These are phyloP conservation scores for Sarcophaga variegata DNA, from an alignment of 2,888 invertebrate species.

Conservation along the genomic window DNA sequence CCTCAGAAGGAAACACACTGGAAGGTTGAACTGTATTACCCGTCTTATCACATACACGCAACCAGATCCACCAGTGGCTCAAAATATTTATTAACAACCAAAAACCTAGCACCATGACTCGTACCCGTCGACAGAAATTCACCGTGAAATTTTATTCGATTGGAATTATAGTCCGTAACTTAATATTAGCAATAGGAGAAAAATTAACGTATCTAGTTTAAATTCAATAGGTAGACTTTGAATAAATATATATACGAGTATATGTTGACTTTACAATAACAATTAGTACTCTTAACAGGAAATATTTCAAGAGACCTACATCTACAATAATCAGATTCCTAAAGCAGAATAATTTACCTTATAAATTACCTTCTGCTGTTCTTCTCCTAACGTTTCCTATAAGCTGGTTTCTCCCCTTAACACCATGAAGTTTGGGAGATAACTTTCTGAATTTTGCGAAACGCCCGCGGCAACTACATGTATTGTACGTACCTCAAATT, in stretches of 20 bases:
- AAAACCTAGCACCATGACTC: constrained; percentile 8
- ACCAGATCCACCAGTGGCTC: constrained; percentile 49
- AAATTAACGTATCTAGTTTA: constrained; percentile 59
- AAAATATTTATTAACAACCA: constrained; percentile 42
- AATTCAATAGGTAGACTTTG: constrained; percentile 52
- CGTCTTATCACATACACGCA: neutral
- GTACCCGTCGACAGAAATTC: constrained; percentile 4
- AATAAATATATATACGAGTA: constrained; percentile 55
- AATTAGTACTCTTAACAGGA: constrained; percentile 1
- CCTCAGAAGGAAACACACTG: constrained; percentile 1
- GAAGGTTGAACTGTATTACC: constrained; percentile 22
- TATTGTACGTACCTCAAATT: constrained; percentile 34
- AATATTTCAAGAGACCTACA: constrained; percentile 6
- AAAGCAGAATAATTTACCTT: constrained; percentile 19
- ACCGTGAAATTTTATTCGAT: constrained; percentile 41
- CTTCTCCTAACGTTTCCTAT: constrained; percentile 14
- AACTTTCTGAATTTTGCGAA: constrained; percentile 22
- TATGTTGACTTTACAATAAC: constrained; percentile 21
- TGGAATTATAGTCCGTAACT: constrained; percentile 45
- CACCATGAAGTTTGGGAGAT: neutral
- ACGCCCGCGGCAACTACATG: constrained; percentile 32
- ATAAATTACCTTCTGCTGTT: constrained; percentile 6
- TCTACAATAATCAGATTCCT: constrained; percentile 5
- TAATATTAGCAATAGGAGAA: constrained; percentile 17
- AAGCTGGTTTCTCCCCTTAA: constrained; percentile 19